Evolutionary conservation across 2,797 vertebrate species (phyloP), one percentile per base, ranked within the genome.

Genomic region (Psittacula derbiana): DNA sequence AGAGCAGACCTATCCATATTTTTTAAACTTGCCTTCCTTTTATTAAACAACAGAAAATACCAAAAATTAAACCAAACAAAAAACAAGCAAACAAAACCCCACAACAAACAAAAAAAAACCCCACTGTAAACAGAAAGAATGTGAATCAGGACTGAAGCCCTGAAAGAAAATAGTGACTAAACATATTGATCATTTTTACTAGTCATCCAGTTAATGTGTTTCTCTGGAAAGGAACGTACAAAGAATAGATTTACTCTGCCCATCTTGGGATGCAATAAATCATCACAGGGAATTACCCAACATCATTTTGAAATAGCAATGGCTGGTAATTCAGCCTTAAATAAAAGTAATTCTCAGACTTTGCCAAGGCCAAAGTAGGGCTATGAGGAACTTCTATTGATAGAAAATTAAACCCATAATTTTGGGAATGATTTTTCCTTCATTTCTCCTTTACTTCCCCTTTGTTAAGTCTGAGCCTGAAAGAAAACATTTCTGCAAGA

Each of bases 241-340:
- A 87, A 91, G 71, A 83, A 80, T 88, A 90, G 80, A 88, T 86
- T 64, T 71, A 73, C 23, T 89, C 50, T 86, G 47, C 50, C 72
- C 61, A 71, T 92, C 71, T 24, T 61, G 61, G 14, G 30, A 80
- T 80, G 74, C 38, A 78, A 70, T 73, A 92, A 85, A 93, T 46
- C 28, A 43, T 53, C 67, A 69, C 23, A 92, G 66, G 65, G 69
- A 75, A 95, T 89, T 91, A 69, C 38, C 28, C 69, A 84, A 41
- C 44, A 62, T 52, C 7, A 73, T 93, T 95, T 53, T 72, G 82
- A 72, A 93, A 93, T 4, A 65, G 52, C 38, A 84, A 65, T 44
- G 76, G 30, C 50, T 95, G 69, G 38, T 69, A 93, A 80, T 40
- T 72, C 64, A 86, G 71, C 16, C 12, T 5, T 72, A 95, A 93